Evolutionary conservation across 2,888 invertebrate genomes (phyloP).

Genomic region (Tridacna gigas): DNA sequence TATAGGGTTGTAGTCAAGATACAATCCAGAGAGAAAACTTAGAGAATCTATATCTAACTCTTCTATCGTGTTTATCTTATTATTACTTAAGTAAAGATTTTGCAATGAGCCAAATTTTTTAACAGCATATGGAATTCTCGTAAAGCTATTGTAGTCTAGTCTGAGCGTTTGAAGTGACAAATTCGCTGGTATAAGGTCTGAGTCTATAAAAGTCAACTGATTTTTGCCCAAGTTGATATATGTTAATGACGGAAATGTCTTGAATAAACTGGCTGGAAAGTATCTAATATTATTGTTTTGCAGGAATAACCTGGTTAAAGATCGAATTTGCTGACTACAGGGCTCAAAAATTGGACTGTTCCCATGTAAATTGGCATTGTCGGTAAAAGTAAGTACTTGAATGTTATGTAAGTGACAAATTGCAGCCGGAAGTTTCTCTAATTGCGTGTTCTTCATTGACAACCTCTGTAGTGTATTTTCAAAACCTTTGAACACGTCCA

Average conservation of each 20-base stretch:
- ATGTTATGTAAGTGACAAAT: constrained; percentile 8
- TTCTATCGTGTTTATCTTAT: background rate
- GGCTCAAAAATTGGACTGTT: constrained; percentile 11
- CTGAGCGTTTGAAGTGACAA: background rate
- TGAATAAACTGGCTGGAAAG: background rate
- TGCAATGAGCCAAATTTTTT: background rate
- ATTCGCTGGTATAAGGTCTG: background rate
- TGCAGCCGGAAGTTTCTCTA: background rate
- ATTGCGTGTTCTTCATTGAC: background rate
- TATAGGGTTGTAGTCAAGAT: background rate
- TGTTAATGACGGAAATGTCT: background rate
- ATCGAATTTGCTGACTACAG: background rate
- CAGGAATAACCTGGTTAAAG: background rate
- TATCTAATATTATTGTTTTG: background rate
- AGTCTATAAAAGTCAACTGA: background rate
- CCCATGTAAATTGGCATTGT: background rate
- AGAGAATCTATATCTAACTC: background rate
- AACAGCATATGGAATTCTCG: constrained; percentile 1
- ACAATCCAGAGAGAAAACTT: background rate
- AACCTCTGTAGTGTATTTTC: background rate
- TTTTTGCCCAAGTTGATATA: background rate
- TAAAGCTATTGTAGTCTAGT: background rate
- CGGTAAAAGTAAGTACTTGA: background rate
- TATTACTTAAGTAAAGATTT: background rate
- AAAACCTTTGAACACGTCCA: background rate